Percentiles rank a stretch among this genome's conserved stretches.
These are phyloP conservation scores for Ichneumon xanthorius DNA, from an alignment of 2,888 invertebrate species.

Conservation along the genomic window DNA sequence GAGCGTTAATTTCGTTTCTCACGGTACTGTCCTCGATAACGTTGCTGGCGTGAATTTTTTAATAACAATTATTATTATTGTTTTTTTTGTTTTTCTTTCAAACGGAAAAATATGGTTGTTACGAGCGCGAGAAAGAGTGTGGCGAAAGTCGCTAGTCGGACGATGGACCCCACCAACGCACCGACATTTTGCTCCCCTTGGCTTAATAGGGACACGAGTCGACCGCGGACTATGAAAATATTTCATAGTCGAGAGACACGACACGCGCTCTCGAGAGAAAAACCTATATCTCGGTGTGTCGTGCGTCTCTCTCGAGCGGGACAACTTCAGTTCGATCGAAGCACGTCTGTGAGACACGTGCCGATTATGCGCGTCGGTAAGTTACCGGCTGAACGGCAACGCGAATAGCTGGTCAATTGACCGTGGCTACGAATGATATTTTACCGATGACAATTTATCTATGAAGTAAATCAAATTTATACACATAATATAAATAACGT, in stretches of 20 bases:
- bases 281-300: not conserved
- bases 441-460: no score
- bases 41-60: no score
- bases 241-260: not conserved
- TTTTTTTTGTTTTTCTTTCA: conserved; percentile 14
- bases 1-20: not conserved
- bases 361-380: not conserved
- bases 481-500: no score
- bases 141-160: conserved; percentile 80
- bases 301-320: not conserved
- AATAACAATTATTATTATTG: not conserved
- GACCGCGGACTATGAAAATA: conserved; percentile 22
- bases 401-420: no score
- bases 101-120: conserved; percentile 47
- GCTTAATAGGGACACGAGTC: conserved; percentile 45
- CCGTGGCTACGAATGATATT: no score
- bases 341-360: not conserved
- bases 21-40: no score
- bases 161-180: conserved; percentile 85
- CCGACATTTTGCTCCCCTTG: conserved; percentile 86
- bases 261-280: not conserved
- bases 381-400: not conserved
- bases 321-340: not conserved
- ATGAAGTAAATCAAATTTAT: no score
- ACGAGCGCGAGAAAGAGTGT: conserved; percentile 71